Base-by-base conservation (phyloP, 2,113 vertebrate species). In the Crotophaga sulcirostris region DNA sequence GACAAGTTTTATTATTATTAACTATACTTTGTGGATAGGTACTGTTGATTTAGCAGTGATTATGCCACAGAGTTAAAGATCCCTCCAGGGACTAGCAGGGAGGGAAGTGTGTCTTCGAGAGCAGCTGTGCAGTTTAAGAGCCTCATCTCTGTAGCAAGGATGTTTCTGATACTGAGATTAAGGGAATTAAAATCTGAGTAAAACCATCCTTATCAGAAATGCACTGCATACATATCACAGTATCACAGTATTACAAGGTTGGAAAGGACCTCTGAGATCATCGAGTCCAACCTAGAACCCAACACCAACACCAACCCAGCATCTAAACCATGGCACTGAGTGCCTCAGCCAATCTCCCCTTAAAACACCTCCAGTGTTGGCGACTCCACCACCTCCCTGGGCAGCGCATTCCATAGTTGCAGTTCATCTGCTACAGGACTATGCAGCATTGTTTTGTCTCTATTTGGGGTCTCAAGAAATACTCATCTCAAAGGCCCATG, bases 21-120 rank as follows among this genome's bases (percentile, higher is more conserved):
- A 93, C 84, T 52, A 63, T 36, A 60, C 28, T 77, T 55, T 72
- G 84, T 72, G 89, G 84, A 76, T 84, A 91, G 11, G 6, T 59
- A 33, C 40, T 92, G 79, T 85, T 76, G 84, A 89, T 96, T 91
- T 91, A 74, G 60, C 64, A 77, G 68, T 69, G 86, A 81, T 91
- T 91, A 67, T 33, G 52, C 38, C 52, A 47, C 51, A 24, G 77
- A 91, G 70, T 25, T 89, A 79, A 89, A 94, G 70, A 82, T 56
- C 40, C 47, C 84, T 79, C 69, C 19, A n/a, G 77, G 60, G 76
- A 89, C 14, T 24, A 87, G 52, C 47, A 69, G 64, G 60, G 56
- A 78, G 69, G 44, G 42, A 94, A 75, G 42, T 52, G 20, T 75
- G 34, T 38, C 69, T 72, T 33, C 44, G 75, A 68, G 23, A 94